A percentile compares a stretch with the other conserved stretches of the same genome.
phyloP scores from a whole-genome alignment of 2,888 invertebrate genomes.

The Tiliacea citrago region DNA sequence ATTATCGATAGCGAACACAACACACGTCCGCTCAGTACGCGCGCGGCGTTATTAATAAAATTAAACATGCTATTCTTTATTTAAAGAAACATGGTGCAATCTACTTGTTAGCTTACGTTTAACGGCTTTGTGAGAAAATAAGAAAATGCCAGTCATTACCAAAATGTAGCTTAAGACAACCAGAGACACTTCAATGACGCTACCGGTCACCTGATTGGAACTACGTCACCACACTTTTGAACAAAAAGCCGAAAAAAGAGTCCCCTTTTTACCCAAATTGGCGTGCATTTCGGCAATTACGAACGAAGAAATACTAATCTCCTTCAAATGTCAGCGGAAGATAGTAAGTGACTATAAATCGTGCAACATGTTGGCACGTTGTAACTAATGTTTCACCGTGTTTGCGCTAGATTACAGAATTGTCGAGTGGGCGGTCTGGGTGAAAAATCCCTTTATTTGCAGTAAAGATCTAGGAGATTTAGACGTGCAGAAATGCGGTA shows the following conservation, averaged over 20 bases:
- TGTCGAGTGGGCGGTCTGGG: slow-evolving; percentile 30
- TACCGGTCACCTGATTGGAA: too few relatives aligned
- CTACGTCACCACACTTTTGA: too few relatives aligned
- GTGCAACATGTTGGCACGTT: slow-evolving; percentile 49
- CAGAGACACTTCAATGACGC: too few relatives aligned
- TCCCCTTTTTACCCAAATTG: slow-evolving; percentile 17
- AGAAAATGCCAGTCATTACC: neutral
- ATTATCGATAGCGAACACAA: too few relatives aligned
- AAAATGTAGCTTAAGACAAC: neutral
- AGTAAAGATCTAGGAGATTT: slow-evolving; percentile 32
- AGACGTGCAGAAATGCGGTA: slow-evolving; percentile 25
- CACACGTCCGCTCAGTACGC: too few relatives aligned
- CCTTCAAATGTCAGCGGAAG: slow-evolving; percentile 46
- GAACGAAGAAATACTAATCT: slow-evolving; percentile 57
- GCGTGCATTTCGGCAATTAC: slow-evolving; percentile 45
- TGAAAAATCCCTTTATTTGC: slow-evolving; percentile 52
- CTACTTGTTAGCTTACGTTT: neutral
- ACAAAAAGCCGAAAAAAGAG: neutral
- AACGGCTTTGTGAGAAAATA: neutral
- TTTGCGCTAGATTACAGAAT: slow-evolving; percentile 58
- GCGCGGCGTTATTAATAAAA: too few relatives aligned
- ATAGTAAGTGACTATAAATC: slow-evolving; percentile 60
- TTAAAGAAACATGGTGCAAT: too few relatives aligned
- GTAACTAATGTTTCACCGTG: slow-evolving; percentile 57
- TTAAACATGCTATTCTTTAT: neutral